phyloP scores from a whole-genome alignment of 53 echinoderm and acorn worm genomes.

The Mesocentrotus franciscanus region DNA sequence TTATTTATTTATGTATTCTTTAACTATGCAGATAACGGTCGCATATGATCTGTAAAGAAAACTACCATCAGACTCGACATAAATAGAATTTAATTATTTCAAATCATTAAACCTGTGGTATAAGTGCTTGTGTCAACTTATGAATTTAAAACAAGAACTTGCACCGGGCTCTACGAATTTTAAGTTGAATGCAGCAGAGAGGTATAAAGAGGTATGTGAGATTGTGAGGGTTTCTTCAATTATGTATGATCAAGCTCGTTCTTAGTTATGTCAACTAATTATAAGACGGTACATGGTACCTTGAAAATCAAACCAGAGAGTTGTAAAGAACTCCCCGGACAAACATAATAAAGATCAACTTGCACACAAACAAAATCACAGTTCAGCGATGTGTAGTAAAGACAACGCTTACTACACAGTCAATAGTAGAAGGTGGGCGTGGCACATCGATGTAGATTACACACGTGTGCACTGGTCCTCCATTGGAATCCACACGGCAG shows the following conservation, averaged over 20 bases:
- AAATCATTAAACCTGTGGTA: not conserved
- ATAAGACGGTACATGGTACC: not conserved
- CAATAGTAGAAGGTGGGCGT: constrained; percentile 11
- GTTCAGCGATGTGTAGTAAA: not conserved
- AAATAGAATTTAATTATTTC: not conserved
- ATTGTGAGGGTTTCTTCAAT: not conserved
- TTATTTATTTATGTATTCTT: no score
- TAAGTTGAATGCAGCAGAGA: not conserved
- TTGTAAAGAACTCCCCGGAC: not conserved
- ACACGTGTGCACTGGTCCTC: not conserved
- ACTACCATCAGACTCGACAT: not conserved
- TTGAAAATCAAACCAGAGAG: not conserved
- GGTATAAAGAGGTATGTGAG: not conserved
- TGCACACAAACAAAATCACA: not conserved
- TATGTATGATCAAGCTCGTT: not conserved
- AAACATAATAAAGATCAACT: constrained; percentile 26
- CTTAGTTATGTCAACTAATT: not conserved
- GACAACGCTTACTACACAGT: not conserved
- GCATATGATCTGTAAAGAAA: not conserved
- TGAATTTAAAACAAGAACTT: not conserved
- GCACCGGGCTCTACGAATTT: not conserved
- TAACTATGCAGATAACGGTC: not conserved
- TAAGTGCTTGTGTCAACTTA: not conserved
- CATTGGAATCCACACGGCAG: not conserved
- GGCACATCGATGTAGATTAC: constrained; percentile 22